phyloP scores from a whole-genome alignment of 2,797 vertebrate species.

The Coregonus sp. region DNA sequence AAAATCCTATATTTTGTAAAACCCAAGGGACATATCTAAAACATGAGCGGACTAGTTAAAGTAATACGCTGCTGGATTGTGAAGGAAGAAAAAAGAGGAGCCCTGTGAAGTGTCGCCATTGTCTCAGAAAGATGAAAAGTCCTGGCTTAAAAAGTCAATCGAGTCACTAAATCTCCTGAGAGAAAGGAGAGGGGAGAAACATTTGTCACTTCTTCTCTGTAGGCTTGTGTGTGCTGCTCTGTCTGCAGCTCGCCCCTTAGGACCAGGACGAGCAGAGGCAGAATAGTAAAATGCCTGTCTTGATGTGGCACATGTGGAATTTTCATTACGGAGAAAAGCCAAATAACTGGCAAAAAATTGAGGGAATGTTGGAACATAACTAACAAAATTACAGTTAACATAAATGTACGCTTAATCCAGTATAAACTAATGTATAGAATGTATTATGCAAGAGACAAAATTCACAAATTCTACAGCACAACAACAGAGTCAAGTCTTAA shows the following conservation, averaged over 20 bases:
- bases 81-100: background rate
- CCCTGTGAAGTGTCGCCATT: constrained; percentile 31
- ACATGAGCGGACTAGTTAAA: background rate
- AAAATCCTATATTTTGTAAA: background rate
- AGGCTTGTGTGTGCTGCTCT: constrained; percentile 21
- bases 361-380: too few species aligned
- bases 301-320: constrained; percentile 68
- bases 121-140: constrained; percentile 33
- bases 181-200: constrained; percentile 40
- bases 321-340: constrained; percentile 68
- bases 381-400: too few species aligned
- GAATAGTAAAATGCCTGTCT: constrained; percentile 56
- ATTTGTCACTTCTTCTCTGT: constrained; percentile 41
- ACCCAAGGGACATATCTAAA: background rate
- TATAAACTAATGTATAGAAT: too few species aligned
- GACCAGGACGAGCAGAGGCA: constrained; percentile 52
- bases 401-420: too few species aligned
- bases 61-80: background rate
- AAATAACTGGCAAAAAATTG: constrained; percentile 19
- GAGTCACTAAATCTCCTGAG: constrained; percentile 35
- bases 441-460: too few species aligned
- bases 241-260: constrained; percentile 10
- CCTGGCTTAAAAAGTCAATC: constrained; percentile 34
- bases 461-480: too few species aligned
- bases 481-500: too few species aligned